Evolutionary conservation across 2,888 invertebrate species (phyloP), one percentile per base, ranked within the genome.

Genomic region (Saturnia japonica): DNA sequence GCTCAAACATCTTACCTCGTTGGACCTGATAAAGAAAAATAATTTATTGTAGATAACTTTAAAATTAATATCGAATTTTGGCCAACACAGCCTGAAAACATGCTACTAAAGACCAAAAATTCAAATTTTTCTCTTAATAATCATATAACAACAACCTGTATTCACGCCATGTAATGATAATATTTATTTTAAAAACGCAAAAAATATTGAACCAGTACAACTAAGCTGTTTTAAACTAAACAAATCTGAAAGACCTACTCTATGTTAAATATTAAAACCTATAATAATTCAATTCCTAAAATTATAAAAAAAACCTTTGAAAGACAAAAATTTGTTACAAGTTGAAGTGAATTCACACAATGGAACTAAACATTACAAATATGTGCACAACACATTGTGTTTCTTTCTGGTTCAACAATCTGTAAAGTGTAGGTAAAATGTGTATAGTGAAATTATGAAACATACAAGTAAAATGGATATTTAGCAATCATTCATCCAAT

Each of bases 1-100:
- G 86, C 57, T 86, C 83, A 84, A 87, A 87, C 81, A 82, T 84
- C 93, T 93, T 93, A 93, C 93, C 93, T 93, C 89, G 74, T 72
- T 77, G 85, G 74, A 91, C 93, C 93, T 92, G 92, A 91, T 88
- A 88, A 87, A 85, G 84, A 88, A 88, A 88, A 87, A 79, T 78
- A 79, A 64, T 79, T 83, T 69, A 81, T 64, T 78, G 80, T 82
- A 78, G 78, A 76, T 73, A 68, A 79, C 74, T 72, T 72, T 74
- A 69, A 74, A 73, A 57, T 25, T 74, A n/a, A 79, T 78, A 73
- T 78, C 79, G 79, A 83, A 82, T 83, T 75, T 80, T 79, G 77
- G 76, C 74, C 70, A 67, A 71, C 67, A 64, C 25, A n/a, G 66
- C 14, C 40, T 51, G 6, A 34, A 14, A 66, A 67, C 70, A 70